Conservation (phyloP, 2,797 vertebrate genomes). For the Gymnothorax javanicus region DNA sequence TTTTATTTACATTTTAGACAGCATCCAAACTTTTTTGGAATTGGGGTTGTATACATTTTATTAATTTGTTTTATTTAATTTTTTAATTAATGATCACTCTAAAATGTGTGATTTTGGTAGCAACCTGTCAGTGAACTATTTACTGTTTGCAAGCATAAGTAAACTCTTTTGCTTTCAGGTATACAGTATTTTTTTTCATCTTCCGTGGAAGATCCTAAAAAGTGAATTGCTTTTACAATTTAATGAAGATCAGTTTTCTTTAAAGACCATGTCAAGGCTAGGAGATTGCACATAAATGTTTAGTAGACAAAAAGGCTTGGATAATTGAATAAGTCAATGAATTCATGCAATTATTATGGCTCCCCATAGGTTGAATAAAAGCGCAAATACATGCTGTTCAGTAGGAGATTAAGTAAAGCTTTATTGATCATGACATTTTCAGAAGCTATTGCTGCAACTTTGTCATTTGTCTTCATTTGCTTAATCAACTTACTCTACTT, state of each 20-base stretch:
- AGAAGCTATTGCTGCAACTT: not conserved
- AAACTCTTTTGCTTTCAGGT: not conserved
- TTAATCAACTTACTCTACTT: conserved; percentile 16
- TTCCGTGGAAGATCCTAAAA: not conserved
- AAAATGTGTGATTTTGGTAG: too few relatives aligned
- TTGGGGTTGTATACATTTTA: too few relatives aligned
- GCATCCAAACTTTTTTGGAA: too few relatives aligned
- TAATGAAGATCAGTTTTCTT: not conserved
- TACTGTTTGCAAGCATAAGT: not conserved
- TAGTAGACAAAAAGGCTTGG: not conserved
- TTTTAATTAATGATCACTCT: too few relatives aligned
- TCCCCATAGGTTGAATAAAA: not conserved
- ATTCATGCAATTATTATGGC: not conserved
- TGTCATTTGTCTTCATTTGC: conserved; percentile 17
- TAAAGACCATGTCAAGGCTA: not conserved
- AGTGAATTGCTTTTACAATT: not conserved
- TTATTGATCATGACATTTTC: conserved; percentile 9
- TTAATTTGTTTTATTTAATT: too few relatives aligned
- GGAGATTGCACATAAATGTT: not conserved
- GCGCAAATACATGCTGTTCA: not conserved
- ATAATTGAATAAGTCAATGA: not conserved
- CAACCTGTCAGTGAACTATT: too few relatives aligned
- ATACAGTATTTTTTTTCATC: not conserved
- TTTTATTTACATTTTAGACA: too few relatives aligned
- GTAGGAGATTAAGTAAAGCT: not conserved